These are phyloP conservation scores for Nysson spinosus DNA, from an alignment of 2,888 invertebrate species.

Conservation along the genomic window DNA sequence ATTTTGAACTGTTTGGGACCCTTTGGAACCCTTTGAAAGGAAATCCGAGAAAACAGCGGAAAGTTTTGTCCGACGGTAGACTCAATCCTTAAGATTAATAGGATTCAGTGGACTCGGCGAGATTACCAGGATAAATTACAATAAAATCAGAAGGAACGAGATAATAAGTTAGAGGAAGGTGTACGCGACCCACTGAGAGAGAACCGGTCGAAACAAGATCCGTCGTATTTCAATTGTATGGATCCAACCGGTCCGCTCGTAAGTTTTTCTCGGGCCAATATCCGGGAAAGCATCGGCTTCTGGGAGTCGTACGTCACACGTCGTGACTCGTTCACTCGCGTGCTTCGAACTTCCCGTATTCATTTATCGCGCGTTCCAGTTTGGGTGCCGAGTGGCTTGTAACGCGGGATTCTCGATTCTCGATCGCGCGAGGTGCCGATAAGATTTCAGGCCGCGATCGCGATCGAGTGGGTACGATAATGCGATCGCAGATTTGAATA, in stretches of 20 bases:
- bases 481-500: too few species aligned
- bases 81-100: too few species aligned
- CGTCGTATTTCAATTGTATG: constrained; percentile 54
- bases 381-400: not conserved
- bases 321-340: not conserved
- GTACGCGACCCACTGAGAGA: constrained; percentile 47
- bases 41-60: too few species aligned
- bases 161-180: constrained; percentile 49
- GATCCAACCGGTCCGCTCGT: constrained; percentile 33
- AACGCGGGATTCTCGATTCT: not conserved
- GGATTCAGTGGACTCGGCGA: constrained; percentile 1
- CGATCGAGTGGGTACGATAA: too few species aligned
- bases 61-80: too few species aligned
- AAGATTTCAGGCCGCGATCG: too few species aligned
- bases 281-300: constrained; percentile 41
- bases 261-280: constrained; percentile 38
- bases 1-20: too few species aligned
- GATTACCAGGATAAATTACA: constrained; percentile 38
- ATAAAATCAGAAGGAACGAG: constrained; percentile 30
- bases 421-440: too few species aligned
- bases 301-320: constrained; percentile 11
- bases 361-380: not conserved
- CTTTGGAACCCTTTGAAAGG: too few species aligned
- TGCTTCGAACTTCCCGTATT: not conserved
- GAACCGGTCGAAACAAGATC: constrained; percentile 52